These are phyloP conservation scores for Ptilorrhoa leucosticta DNA, from an alignment of 2,113 vertebrate species.

Conservation along the genomic window DNA sequence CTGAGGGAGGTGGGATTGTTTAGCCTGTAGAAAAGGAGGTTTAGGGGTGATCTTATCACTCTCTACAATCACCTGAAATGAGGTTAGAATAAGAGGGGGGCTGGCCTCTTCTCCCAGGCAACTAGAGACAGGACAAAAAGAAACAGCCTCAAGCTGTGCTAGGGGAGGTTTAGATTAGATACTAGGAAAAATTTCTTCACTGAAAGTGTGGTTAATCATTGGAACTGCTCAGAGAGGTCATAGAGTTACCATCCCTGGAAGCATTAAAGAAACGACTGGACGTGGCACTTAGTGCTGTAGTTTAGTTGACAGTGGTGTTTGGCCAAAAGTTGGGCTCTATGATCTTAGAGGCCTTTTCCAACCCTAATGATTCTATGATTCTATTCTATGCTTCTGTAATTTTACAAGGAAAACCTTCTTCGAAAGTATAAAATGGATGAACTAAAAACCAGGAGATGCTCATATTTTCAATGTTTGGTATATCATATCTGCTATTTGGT, in stretches of 20 bases:
- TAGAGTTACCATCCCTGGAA: not conserved
- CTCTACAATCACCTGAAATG: not conserved
- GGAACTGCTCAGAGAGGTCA: not conserved
- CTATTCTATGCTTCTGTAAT: not conserved
- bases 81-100: not conserved
- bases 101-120: not conserved
- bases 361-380: not conserved
- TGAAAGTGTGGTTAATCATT: not conserved
- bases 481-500: not conserved
- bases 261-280: accelerated
- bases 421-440: not conserved
- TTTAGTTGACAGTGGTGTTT: not conserved
- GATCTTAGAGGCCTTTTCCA: not conserved
- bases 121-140: not conserved
- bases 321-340: not conserved
- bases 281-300: not conserved
- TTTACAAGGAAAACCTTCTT: not conserved
- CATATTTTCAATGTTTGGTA: not conserved
- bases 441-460: not conserved
- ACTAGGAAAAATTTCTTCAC: not conserved
- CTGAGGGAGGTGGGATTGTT: not conserved
- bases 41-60: not conserved
- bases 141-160: not conserved
- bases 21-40: not conserved
- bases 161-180: not conserved